These are phyloP conservation scores for Calliphora vicina DNA, from an alignment of 1,140 invertebrate species.

Conservation along the genomic window DNA sequence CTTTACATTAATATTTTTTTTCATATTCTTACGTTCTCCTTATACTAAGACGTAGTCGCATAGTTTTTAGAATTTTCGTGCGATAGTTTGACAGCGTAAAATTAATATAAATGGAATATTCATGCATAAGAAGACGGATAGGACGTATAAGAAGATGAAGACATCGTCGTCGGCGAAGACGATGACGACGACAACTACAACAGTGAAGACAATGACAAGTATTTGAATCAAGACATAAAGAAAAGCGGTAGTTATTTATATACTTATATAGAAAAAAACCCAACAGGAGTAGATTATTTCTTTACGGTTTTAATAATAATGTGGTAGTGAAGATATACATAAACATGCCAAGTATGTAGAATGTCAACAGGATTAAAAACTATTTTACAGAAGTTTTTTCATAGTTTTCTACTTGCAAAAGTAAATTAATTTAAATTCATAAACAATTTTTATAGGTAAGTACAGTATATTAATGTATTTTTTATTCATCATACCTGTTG, in stretches of 20 bases:
- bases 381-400: background rate
- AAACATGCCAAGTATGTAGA: background rate
- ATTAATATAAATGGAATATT: slow-evolving; percentile 25
- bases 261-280: background rate
- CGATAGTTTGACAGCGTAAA: slow-evolving; percentile 22
- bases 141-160: background rate
- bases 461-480: background rate
- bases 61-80: background rate
- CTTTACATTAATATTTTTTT: too few relatives aligned
- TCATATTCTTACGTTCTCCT: too few relatives aligned
- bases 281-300: background rate
- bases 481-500: background rate
- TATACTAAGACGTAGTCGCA: too few relatives aligned
- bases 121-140: background rate
- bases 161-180: background rate
- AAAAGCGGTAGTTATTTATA: background rate
- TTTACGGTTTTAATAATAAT: background rate
- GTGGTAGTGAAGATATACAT: background rate
- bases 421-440: background rate
- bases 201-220: background rate
- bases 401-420: background rate
- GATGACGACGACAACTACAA: background rate
- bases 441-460: background rate
- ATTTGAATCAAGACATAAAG: background rate
- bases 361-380: background rate